These are phyloP conservation scores for Nematopogon swammerdamellus DNA, from an alignment of 2,888 invertebrate genomes.

Conservation along the genomic window DNA sequence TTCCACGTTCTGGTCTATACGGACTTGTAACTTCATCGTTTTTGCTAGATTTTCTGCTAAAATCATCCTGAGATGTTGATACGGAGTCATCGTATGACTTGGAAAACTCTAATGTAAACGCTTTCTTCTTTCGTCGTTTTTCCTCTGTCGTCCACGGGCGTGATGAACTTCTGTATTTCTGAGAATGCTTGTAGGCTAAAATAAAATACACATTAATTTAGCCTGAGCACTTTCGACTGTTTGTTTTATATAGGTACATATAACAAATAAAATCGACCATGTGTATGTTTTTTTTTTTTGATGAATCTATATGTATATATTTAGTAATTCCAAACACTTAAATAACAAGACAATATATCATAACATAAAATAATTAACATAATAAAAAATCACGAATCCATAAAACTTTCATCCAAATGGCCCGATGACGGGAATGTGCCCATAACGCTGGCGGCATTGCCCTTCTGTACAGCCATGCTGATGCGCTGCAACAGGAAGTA, in stretches of 20 bases:
- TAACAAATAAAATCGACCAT: too few relatives aligned
- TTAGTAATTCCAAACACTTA: too few relatives aligned
- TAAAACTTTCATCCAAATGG: too few relatives aligned
- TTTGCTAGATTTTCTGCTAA: conserved; percentile 36
- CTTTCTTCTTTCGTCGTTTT: conserved; percentile 67
- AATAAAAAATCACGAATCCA: too few relatives aligned
- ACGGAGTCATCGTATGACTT: conserved; percentile 56
- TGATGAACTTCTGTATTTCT: conserved; percentile 39
- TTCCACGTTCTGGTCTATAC: conserved; percentile 26
- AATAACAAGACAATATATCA: too few relatives aligned
- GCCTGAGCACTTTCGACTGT: conserved; percentile 3
- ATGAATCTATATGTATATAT: too few relatives aligned
- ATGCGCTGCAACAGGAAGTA: too few relatives aligned
- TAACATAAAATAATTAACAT: too few relatives aligned
- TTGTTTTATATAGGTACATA: conserved; percentile 13
- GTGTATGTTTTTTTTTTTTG: too few relatives aligned
- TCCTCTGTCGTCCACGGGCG: conserved; percentile 67
- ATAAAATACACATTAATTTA: conserved; percentile 9
- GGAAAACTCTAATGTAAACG: conserved; percentile 73
- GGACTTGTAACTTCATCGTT: conserved; percentile 26
- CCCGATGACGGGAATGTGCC: too few relatives aligned
- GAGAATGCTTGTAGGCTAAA: conserved; percentile 49
- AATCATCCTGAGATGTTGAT: conserved; percentile 48
- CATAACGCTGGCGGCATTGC: too few relatives aligned
- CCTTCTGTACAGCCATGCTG: too few relatives aligned